Evolutionary conservation across 1,140 invertebrate species (phyloP), one percentile per base, ranked within the genome.

Genomic region (Drosophila mojavensis): DNA sequence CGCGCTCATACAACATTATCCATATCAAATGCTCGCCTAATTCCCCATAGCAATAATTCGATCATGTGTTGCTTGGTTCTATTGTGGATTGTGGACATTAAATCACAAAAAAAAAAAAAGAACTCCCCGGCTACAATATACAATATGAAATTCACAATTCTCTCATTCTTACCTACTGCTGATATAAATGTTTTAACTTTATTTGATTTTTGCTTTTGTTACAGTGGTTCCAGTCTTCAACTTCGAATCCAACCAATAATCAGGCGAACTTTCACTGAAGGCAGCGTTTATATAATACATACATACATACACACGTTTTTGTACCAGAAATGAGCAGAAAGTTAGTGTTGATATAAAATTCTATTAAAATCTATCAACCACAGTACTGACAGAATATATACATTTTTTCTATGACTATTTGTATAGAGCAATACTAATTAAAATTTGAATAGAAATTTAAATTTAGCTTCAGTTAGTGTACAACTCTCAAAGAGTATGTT

Each of bases 171-270:
- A 26, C 36, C 50, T 39, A 6, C 43, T 65, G 47, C 65, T 75
- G 85, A 65, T 64, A 28, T 13, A 64, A 55, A 9, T 47, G 47
- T 74, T 43, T 62, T 47, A 33, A 20, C 28, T 55, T 17, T 64
- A 74, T 50, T 62, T 50, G 26, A 20, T 36, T 55, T 36, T 67
- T 55, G 17, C 68, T 53, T 58, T 64, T 20, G 5, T 83, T 83
- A 36, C 79, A 89, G 59, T 69, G 74, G 81, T 81, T 89, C 84
- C 78, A 81, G 85, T 79, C 80, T 72, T 89, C 65, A 84, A 81
- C 84, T 84, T 67, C 63, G 77, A 89, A 77, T 75, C 74, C 67
- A 75, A 76, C 41, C 53, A 77, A 69, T 60, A 71, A 70, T 64
- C 71, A 70, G 60, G 78, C 78, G 71, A 90, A 79, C 77, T 71